phyloP scores from a whole-genome alignment of 2,888 invertebrate genomes.

The Galerucella pusilla region DNA sequence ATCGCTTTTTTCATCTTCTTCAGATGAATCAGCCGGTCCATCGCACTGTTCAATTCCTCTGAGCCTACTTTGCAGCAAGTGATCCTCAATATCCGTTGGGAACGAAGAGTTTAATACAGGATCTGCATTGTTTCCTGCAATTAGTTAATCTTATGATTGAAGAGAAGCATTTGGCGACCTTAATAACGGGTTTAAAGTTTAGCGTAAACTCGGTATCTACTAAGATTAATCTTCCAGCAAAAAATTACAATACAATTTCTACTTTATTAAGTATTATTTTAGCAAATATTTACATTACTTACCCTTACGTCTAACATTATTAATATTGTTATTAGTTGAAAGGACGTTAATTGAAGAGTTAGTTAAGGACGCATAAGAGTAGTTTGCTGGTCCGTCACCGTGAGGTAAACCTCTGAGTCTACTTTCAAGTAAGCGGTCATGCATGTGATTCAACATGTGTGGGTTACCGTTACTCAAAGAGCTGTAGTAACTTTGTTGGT shows the following conservation, averaged over 20 bases:
- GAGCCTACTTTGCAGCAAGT: constrained; percentile 24
- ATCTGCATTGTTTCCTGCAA: constrained; percentile 19
- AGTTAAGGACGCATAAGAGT: constrained; percentile 22
- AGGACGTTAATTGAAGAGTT: constrained; percentile 11
- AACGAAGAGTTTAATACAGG: constrained; percentile 27
- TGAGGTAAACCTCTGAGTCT: constrained; percentile 18
- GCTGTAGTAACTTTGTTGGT: constrained; percentile 50
- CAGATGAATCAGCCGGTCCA: constrained; percentile 73
- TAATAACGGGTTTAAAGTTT: too few species aligned
- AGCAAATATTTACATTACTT: constrained; percentile 5
- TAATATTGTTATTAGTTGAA: constrained; percentile 6
- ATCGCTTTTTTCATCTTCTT: constrained; percentile 72
- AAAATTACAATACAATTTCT: too few species aligned
- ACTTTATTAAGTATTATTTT: neutral
- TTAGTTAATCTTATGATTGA: neutral
- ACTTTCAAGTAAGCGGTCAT: constrained; percentile 20
- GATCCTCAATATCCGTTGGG: constrained; percentile 22
- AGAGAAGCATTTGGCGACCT: too few species aligned
- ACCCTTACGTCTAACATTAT: constrained; percentile 3
- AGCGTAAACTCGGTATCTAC: too few species aligned
- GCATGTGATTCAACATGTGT: constrained; percentile 10
- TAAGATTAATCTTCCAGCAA: too few species aligned
- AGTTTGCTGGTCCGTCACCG: constrained; percentile 18
- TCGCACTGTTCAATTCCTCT: constrained; percentile 60
- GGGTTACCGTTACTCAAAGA: constrained; percentile 38